Percentiles rank a stretch among this genome's conserved stretches.
Evolutionary conservation across 2,888 invertebrate species (phyloP).

Genomic region (Mimumesa dahlbomi): DNA sequence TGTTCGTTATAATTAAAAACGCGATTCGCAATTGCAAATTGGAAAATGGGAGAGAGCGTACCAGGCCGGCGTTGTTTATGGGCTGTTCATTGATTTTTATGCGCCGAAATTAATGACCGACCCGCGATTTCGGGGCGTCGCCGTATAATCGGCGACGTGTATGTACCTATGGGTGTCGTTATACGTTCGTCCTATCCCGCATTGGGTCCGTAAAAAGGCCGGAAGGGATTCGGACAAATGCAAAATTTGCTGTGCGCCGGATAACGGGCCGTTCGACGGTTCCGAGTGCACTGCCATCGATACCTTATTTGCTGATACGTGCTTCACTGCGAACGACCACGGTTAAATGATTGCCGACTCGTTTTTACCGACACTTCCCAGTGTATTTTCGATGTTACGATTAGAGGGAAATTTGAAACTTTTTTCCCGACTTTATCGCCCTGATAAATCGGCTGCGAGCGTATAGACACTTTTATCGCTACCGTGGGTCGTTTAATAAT

Average conservation of each 20-base stretch:
- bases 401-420: slow-evolving; percentile 24
- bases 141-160: slow-evolving; percentile 72
- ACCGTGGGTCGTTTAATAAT: no score
- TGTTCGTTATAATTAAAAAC: slow-evolving; percentile 81
- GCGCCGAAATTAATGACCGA: slow-evolving; percentile 79
- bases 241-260: slow-evolving; percentile 54
- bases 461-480: no score
- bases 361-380: slow-evolving; percentile 25
- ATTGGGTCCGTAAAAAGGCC: slow-evolving; percentile 54
- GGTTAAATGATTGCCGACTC: slow-evolving; percentile 54
- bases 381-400: slow-evolving; percentile 31
- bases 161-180: slow-evolving; percentile 67
- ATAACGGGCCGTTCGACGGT: slow-evolving; percentile 24
- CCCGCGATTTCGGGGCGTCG: slow-evolving; percentile 76
- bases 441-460: background rate
- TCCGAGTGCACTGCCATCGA: slow-evolving; percentile 46
- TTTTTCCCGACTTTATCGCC: no score
- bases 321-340: slow-evolving; percentile 10
- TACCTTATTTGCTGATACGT: slow-evolving; percentile 58
- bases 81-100: slow-evolving; percentile 81
- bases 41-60: slow-evolving; percentile 77
- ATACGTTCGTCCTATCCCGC: slow-evolving; percentile 54
- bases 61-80: slow-evolving; percentile 76
- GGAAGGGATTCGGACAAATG: slow-evolving; percentile 63
- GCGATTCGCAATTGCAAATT: slow-evolving; percentile 81